Percentiles rank a stretch among this genome's conserved stretches.
Conservation (phyloP, 1,140 invertebrate species). For the Gryllus bimaculatus region DNA sequence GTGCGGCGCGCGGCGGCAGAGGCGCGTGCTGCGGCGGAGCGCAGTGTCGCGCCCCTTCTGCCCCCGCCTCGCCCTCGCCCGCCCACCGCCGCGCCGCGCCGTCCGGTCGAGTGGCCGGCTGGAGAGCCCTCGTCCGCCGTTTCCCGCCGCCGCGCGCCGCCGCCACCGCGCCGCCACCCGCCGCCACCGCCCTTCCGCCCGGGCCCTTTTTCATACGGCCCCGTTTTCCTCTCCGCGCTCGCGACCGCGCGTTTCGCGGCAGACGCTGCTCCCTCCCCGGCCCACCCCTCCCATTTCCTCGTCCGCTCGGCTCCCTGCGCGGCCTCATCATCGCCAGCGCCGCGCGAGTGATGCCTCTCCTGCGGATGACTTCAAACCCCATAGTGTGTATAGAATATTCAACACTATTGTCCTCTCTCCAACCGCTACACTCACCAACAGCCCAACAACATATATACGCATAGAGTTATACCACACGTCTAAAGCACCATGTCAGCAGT, state of each 20-base stretch:
- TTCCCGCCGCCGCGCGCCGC: slow-evolving; percentile 23
- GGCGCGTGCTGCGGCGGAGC: too few species aligned
- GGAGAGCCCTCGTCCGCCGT: slow-evolving; percentile 31
- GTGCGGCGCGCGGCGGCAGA: too few species aligned
- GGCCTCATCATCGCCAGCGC: neutral
- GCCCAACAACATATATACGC: too few species aligned
- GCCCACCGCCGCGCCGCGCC: slow-evolving; percentile 21
- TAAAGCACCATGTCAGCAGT: too few species aligned
- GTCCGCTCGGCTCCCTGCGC: neutral
- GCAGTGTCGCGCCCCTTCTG: neutral
- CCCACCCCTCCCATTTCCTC: neutral
- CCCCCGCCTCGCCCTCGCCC: neutral
- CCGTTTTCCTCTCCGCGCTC: slow-evolving; percentile 35
- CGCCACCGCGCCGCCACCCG: slow-evolving; percentile 25
- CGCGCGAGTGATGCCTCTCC: too few species aligned
- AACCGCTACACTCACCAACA: too few species aligned
- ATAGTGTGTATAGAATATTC: too few species aligned
- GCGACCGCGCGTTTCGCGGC: slow-evolving; percentile 36
- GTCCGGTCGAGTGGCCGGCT: slow-evolving; percentile 31
- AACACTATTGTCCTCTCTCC: too few species aligned
- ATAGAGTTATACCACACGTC: too few species aligned
- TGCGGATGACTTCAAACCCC: too few species aligned
- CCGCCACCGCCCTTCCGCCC: too few species aligned
- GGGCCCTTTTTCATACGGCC: slow-evolving; percentile 31
- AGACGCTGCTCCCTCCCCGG: slow-evolving; percentile 22